A percentile compares a stretch with the other conserved stretches of the same genome.
Evolutionary conservation across 2,888 invertebrate genomes (phyloP).

Genomic region (Melanchra persicariae): DNA sequence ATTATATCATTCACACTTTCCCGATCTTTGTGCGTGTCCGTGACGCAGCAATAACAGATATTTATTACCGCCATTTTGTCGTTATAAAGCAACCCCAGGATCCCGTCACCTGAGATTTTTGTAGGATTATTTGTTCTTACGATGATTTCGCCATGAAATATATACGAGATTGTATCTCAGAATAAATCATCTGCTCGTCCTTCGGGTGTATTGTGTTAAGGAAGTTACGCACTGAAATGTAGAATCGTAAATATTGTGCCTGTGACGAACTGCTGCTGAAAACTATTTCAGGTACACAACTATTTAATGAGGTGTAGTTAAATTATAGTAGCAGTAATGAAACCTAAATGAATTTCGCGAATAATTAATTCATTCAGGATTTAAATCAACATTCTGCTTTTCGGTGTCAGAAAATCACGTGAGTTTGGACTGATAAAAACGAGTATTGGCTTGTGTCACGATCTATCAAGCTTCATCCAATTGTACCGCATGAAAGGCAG

Average conservation of each 20-base stretch:
- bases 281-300: constrained; percentile 2
- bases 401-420: background rate
- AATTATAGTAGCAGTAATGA: background rate
- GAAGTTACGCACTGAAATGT: constrained; percentile 17
- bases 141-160: constrained; percentile 50
- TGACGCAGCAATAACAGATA: constrained; percentile 73
- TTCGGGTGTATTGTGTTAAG: constrained; percentile 24
- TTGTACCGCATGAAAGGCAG: constrained; percentile 16
- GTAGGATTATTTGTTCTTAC: constrained; percentile 57
- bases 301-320: constrained; percentile 4
- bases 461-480: constrained; percentile 35
- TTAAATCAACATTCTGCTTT: constrained; percentile 16
- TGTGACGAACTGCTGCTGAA: background rate
- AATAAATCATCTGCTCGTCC: constrained; percentile 50
- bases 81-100: constrained; percentile 51
- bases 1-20: constrained; percentile 70
- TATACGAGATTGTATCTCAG: constrained; percentile 47
- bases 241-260: constrained; percentile 12
- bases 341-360: constrained; percentile 5
- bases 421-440: constrained; percentile 8
- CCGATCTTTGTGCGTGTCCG: constrained; percentile 65
- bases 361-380: too few species aligned
- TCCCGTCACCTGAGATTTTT: constrained; percentile 65
- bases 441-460: constrained; percentile 5
- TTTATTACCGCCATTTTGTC: constrained; percentile 69